Evolutionary conservation across 2,797 vertebrate genomes (phyloP), one percentile per base, ranked within the genome.

Genomic region (Paedocypris micromegethes): DNA sequence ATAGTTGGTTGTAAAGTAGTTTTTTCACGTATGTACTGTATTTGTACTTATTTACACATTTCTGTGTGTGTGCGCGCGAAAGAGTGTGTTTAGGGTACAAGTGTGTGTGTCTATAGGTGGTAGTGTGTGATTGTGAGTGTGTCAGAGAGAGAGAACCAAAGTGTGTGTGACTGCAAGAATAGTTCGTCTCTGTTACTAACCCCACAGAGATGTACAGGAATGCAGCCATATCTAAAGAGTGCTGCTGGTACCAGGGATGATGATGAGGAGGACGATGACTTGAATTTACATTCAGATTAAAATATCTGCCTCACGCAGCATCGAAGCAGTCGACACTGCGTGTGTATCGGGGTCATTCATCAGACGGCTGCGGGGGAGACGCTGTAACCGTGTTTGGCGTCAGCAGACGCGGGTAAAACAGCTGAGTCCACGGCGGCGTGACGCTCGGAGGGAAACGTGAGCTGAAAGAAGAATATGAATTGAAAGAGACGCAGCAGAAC

Each of bases 391-490:
- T 61, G 69, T 49, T 66, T 70, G 58, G 50, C 42, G 64, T 37
- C 45, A 51, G 51, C 63, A 44, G 59, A 39, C 67, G 63, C 61
- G 37, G 62, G 50, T 38, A 43, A 58, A 41, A 53, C 39, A 56
- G 65, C 23, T 23, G 68, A 70, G 62, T 72, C 51, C 49, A 49
- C 57, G 48, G 66, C 66, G 68, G 65, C 68, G 65, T 72, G 67
- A 68, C 48, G 70, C 59, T 66, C 42, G 44, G 69, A 44, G 66
- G 60, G 58, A 60, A 75, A 70, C 77, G 77, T 77, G 77, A 75
- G 58, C 75, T 53, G 76, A 76, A 72, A 77, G 66, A 72, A 45
- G 72, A 79, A 77, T 64, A 66, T 77, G 62, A 72, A 56, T 46
- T 67, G 64, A 50, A 67, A 56, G 50, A 57, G 42, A 61, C 45